Percentiles rank a stretch among this genome's conserved stretches.
Conservation (phyloP, 2,888 invertebrate genomes). For the Sphaeridia pumilis region DNA sequence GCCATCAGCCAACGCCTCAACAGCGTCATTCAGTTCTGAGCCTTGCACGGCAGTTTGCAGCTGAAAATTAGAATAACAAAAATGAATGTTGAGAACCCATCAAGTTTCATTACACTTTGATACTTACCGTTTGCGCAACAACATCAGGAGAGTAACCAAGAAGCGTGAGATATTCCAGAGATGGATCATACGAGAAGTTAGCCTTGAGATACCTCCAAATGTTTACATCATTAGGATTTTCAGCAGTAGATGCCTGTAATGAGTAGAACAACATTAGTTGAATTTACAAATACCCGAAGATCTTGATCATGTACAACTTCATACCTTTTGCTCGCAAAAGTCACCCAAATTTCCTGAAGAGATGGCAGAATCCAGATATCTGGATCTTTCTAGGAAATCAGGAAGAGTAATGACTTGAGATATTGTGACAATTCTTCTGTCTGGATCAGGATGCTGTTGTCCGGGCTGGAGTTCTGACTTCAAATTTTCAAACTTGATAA, state of each 20-base stretch:
- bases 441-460: too few relatives aligned
- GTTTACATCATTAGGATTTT: constrained; percentile 46
- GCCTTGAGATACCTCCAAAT: constrained; percentile 84
- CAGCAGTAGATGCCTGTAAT: constrained; percentile 19
- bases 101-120: too few relatives aligned
- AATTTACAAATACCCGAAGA: too few relatives aligned
- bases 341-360: constrained; percentile 48
- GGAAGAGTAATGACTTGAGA: constrained; percentile 75
- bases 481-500: constrained; percentile 63
- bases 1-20: constrained; percentile 31
- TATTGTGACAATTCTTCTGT: constrained; percentile 39
- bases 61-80: too few relatives aligned
- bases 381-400: constrained; percentile 61
- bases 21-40: constrained; percentile 24
- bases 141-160: constrained; percentile 49
- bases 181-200: constrained; percentile 64
- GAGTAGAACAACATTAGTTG: too few relatives aligned
- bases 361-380: constrained; percentile 63
- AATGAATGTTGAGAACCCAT: too few relatives aligned
- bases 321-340: constrained; percentile 60
- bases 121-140: constrained; percentile 37
- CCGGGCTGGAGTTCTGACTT: constrained; percentile 38
- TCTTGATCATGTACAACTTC: too few relatives aligned
- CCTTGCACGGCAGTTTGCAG: constrained; percentile 19
- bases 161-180: constrained; percentile 60